Evolutionary conservation across 2,113 vertebrate species (phyloP).

Genomic region (Neofelis nebulosa): DNA sequence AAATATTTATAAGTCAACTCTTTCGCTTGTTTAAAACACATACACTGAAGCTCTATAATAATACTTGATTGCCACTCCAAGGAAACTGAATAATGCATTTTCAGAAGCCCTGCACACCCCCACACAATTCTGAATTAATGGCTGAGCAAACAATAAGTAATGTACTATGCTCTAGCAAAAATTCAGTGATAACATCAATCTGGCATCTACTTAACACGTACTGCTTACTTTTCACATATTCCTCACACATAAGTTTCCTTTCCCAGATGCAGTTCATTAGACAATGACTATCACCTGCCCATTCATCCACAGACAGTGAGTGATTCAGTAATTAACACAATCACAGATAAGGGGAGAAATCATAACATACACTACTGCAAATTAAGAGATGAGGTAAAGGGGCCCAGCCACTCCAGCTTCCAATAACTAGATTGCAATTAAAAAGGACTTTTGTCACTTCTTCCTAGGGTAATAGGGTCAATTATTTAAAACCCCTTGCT

Average conservation of each 20-base stretch:
- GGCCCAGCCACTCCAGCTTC: constrained; percentile 5
- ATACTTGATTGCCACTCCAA: constrained; percentile 82
- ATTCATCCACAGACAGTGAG: constrained; percentile 48
- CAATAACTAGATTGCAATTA: constrained; percentile 62
- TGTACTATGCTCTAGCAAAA: constrained; percentile 48
- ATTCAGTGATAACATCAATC: constrained; percentile 64
- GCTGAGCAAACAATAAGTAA: constrained; percentile 74
- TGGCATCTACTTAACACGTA: constrained; percentile 64
- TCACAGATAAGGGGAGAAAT: constrained; percentile 60
- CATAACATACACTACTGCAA: constrained; percentile 32
- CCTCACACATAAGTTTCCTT: constrained; percentile 64
- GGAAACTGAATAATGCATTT: constrained; percentile 81
- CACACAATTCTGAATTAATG: constrained; percentile 74
- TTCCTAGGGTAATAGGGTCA: constrained; percentile 49
- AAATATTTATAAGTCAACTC: constrained; percentile 84
- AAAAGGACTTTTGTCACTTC: constrained; percentile 72
- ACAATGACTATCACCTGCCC: constrained; percentile 67
- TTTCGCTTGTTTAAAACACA: constrained; percentile 84
- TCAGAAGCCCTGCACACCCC: constrained; percentile 68
- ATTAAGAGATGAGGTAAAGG: constrained; percentile 65
- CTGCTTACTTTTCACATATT: constrained; percentile 53
- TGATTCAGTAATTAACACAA: constrained; percentile 57
- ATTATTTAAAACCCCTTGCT: constrained; percentile 67
- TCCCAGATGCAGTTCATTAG: constrained; percentile 60
- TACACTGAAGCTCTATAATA: constrained; percentile 81